A percentile compares a stretch with the other conserved stretches of the same genome.
These are phyloP conservation scores for Astur gentilis DNA, from an alignment of 2,113 vertebrate species.

Conservation along the genomic window DNA sequence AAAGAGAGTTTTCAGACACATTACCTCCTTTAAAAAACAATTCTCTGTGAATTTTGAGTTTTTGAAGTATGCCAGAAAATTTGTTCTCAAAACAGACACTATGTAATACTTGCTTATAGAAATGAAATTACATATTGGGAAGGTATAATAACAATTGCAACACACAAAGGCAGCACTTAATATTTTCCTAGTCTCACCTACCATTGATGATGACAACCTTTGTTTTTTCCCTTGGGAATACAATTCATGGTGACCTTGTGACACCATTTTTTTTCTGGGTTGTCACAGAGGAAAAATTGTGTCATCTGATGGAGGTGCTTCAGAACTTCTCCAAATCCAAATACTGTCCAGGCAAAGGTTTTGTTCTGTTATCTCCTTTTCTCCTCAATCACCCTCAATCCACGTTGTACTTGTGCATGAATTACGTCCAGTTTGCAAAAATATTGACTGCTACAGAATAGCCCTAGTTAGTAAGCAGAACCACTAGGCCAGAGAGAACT, in stretches of 20 bases:
- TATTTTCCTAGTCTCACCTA: neutral
- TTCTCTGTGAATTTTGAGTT: neutral
- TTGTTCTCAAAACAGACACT: neutral
- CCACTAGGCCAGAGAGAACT: neutral
- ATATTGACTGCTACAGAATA: neutral
- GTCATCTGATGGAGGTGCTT: neutral
- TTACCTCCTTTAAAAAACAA: neutral
- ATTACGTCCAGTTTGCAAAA: neutral
- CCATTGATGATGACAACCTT: neutral
- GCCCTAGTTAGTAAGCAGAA: slow-evolving; percentile 1
- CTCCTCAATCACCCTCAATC: neutral
- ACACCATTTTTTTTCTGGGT: neutral
- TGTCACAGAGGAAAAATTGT: neutral
- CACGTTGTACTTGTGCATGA: neutral
- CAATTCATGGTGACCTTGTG: neutral
- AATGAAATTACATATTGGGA: neutral
- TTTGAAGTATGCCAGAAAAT: neutral
- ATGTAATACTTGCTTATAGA: neutral
- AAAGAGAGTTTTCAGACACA: neutral
- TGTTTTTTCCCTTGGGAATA: neutral
- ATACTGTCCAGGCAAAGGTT: neutral
- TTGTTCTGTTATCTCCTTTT: neutral
- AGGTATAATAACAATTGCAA: neutral
- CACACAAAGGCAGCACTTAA: neutral
- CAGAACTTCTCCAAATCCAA: neutral